phyloP scores from a whole-genome alignment of 2,797 vertebrate genomes.

The Cossypha caffra region DNA sequence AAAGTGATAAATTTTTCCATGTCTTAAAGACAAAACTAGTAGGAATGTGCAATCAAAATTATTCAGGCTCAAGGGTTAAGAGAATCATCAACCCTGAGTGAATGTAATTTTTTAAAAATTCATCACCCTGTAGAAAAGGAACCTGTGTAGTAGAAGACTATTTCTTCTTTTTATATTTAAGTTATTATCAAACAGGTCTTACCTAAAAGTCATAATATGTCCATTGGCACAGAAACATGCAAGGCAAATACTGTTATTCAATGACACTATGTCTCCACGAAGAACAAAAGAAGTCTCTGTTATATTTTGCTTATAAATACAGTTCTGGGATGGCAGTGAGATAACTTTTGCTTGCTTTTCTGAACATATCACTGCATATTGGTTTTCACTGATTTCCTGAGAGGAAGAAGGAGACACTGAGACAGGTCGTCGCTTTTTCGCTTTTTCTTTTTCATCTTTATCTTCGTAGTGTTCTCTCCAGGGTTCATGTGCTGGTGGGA shows the following conservation, averaged over 20 bases:
- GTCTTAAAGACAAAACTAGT: background rate
- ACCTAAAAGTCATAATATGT: constrained; percentile 99
- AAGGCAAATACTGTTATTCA: constrained; percentile 89
- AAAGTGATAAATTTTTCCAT: background rate
- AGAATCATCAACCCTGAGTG: background rate
- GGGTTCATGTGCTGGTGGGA: constrained; percentile 86
- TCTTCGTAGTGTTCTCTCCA: constrained; percentile 93
- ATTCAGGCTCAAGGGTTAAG: background rate
- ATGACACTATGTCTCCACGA: constrained; percentile 92
- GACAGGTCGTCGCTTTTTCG: constrained; percentile 86
- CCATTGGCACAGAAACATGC: constrained; percentile 98
- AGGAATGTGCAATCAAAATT: background rate
- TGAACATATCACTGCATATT: constrained; percentile 96
- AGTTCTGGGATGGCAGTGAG: constrained; percentile 93
- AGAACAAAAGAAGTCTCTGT: constrained; percentile 97
- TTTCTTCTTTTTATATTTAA: background rate
- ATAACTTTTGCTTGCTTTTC: constrained; percentile 99
- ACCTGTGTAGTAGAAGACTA: background rate
- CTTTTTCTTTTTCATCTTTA: constrained; percentile 92
- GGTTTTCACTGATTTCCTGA: constrained; percentile 94
- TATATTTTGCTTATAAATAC: constrained; percentile 96
- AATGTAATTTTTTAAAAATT: background rate
- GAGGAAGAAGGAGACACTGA: constrained; percentile 92
- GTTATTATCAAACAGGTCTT: constrained; percentile 48
- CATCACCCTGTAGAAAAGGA: background rate